Conservation (phyloP, 2,113 vertebrate genomes). For the Sinocyclocheilus rhinocerous region DNA sequence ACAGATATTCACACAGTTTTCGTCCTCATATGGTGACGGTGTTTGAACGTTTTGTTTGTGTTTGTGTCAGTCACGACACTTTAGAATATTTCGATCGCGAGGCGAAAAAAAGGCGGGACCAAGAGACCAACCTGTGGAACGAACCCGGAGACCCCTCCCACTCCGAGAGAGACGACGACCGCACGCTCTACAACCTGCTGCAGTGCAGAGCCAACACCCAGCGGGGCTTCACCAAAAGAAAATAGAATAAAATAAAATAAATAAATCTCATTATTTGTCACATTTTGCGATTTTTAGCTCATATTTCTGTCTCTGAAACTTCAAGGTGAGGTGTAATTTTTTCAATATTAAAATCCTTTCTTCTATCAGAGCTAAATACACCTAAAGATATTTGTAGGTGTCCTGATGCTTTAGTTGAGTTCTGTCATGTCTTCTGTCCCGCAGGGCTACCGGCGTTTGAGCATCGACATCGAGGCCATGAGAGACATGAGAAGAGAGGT, state of each 20-base stretch:
- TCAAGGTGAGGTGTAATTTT: too few species aligned
- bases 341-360: neutral
- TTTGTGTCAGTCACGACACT: slow-evolving; percentile 70
- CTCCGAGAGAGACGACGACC: slow-evolving; percentile 79
- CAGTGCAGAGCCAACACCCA: slow-evolving; percentile 76
- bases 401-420: neutral
- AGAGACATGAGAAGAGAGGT: slow-evolving; percentile 80
- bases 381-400: neutral
- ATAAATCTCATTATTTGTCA: too few species aligned
- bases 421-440: neutral
- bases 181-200: slow-evolving; percentile 74
- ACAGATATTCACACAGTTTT: neutral
- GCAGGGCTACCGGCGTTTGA: slow-evolving; percentile 82
- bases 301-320: too few species aligned
- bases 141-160: slow-evolving; percentile 80
- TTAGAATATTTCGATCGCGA: slow-evolving; percentile 81
- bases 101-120: slow-evolving; percentile 78
- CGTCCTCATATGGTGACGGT: slow-evolving; percentile 7
- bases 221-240: slow-evolving; percentile 64
- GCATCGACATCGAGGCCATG: slow-evolving; percentile 82
- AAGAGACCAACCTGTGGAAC: slow-evolving; percentile 84
- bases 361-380: neutral
- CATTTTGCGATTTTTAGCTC: too few species aligned
- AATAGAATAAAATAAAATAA: too few species aligned
- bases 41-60: slow-evolving; percentile 24